A percentile compares a stretch with the other conserved stretches of the same genome.
These are phyloP conservation scores for Tiphia femorata DNA, from an alignment of 2,888 invertebrate genomes.

Conservation along the genomic window DNA sequence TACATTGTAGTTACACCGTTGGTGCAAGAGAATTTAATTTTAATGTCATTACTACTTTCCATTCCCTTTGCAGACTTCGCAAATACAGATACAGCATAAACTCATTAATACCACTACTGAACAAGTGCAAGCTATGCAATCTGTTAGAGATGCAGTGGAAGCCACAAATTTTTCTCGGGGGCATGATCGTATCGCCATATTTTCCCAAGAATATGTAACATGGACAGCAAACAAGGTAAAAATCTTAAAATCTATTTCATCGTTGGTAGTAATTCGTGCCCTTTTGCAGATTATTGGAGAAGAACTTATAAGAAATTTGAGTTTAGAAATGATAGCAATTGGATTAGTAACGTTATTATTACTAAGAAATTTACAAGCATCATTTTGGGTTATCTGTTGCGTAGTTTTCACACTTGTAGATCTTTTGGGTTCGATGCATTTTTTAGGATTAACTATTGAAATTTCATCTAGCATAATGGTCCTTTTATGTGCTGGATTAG, in stretches of 20 bases:
- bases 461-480: constrained; percentile 70
- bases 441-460: constrained; percentile 70
- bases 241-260: not conserved
- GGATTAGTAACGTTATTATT: constrained; percentile 67
- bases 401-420: constrained; percentile 69
- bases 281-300: constrained; percentile 59
- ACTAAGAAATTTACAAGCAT: constrained; percentile 66
- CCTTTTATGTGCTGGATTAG: constrained; percentile 70
- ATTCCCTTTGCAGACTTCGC: constrained; percentile 53
- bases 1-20: not conserved
- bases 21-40: no score
- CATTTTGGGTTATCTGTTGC: constrained; percentile 68
- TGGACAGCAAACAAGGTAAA: constrained; percentile 66
- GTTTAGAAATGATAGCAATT: constrained; percentile 68
- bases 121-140: constrained; percentile 63
- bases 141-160: constrained; percentile 52
- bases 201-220: constrained; percentile 61
- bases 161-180: constrained; percentile 54
- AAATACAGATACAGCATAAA: constrained; percentile 63
- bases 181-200: constrained; percentile 53
- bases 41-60: no score
- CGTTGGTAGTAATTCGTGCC: no score
- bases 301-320: constrained; percentile 66
- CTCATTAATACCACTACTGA: constrained; percentile 57
- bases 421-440: constrained; percentile 70